Evolutionary conservation across 2,797 vertebrate genomes (phyloP).

Genomic region (Rhabdomys pumilio): DNA sequence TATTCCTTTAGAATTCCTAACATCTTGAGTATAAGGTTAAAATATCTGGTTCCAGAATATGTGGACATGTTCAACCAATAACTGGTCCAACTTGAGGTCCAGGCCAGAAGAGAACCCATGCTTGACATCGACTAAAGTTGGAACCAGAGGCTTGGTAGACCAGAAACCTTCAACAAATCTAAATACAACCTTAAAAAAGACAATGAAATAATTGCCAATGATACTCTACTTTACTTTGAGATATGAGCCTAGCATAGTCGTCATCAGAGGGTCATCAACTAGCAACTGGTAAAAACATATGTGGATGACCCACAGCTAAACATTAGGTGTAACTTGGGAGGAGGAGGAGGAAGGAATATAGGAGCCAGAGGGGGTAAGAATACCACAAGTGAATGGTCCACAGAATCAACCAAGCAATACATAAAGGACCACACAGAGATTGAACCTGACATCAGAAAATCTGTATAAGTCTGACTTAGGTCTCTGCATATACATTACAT

Average conservation of each 20-base stretch:
- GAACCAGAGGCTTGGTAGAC: background rate
- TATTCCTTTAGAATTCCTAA: background rate
- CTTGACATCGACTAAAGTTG: background rate
- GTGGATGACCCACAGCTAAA: background rate
- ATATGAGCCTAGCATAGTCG: background rate
- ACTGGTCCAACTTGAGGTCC: background rate
- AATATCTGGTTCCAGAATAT: conserved; percentile 17
- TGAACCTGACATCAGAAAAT: background rate
- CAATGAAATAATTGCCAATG: background rate
- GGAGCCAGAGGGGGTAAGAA: background rate
- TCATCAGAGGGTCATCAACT: background rate
- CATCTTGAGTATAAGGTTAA: conserved; percentile 10
- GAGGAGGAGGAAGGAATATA: background rate
- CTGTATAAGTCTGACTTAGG: background rate
- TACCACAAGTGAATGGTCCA: background rate
- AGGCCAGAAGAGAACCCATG: background rate
- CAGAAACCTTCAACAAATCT: background rate
- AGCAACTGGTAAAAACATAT: background rate
- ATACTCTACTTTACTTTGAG: background rate
- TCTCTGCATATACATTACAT: background rate
- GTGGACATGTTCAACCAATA: background rate
- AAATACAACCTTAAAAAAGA: background rate
- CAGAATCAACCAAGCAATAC: background rate
- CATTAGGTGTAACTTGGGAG: background rate
- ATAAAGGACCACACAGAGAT: background rate